Base-by-base conservation (phyloP, 2,797 vertebrate species). In the Sebastiscus tertius region DNA sequence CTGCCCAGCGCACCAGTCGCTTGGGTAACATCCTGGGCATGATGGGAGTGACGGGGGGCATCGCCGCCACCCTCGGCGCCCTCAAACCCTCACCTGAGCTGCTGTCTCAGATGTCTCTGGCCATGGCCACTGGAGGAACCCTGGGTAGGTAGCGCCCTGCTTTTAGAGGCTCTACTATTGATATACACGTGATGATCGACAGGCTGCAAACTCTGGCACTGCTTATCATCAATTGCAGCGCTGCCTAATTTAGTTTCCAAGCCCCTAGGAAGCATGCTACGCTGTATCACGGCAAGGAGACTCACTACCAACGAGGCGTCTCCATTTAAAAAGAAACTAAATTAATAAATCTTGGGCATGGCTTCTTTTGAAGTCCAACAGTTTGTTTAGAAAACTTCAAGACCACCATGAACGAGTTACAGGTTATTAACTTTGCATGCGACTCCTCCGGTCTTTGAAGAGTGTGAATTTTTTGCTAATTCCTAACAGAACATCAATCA, bases 61-160 rank as follows among this genome's bases (percentile, higher is more conserved):
- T 96, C 14, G 96, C 92, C 2, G 95, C 94, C 60, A 96, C 94
- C 1, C 86, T 94, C 3, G 95, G 95, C 0, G 88, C 92, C 61
- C 85, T 92, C 14, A 96, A 96, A 80, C 96, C 96, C 4, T 96
- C 95, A 1, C 93, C 92, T 2, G 95, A 96, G 91, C 81, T 96
- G 54, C 89, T 96, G 84, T 92, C 91, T 8, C 94, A 96, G 92
- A 96, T 96, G 95, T 95, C 95, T 62, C 64, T 95, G 63, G 96
- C 93, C 27, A 92, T 95, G 95, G 95, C 95, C 76, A 92, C 92
- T 7, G 94, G 94, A 49, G 96, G 94, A 82, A 96, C 94, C 54
- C 64, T 94, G 22, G 94, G 93, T 93, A 80, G 4, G 90, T 75
- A 33, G 4, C 12, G 18, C 22, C 31, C 42, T 66, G 33, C 22